A percentile compares a stretch with the other conserved stretches of the same genome.
Evolutionary conservation across 2,113 vertebrate genomes (phyloP).

Genomic region (Columbina picui): DNA sequence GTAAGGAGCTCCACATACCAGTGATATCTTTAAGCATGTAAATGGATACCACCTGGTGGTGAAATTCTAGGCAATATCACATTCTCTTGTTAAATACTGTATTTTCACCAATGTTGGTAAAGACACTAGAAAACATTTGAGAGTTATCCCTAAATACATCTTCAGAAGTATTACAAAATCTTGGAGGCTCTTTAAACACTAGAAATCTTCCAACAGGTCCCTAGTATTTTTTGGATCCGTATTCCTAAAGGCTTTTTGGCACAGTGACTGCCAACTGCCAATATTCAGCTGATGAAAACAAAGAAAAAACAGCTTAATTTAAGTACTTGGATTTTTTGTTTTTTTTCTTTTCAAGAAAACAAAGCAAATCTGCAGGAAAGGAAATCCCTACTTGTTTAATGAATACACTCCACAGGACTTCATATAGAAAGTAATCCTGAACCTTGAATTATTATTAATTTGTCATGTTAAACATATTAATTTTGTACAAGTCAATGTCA

Average conservation of each 20-base stretch:
- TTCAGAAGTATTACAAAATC: background rate
- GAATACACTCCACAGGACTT: background rate
- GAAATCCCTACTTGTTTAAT: background rate
- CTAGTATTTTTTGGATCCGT: background rate
- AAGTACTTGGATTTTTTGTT: background rate
- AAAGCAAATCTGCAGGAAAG: background rate
- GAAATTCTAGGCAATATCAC: background rate
- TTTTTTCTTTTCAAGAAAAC: background rate
- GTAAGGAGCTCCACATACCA: background rate
- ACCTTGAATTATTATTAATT: background rate
- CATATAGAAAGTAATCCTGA: background rate
- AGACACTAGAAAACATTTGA: background rate
- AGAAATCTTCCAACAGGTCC: background rate
- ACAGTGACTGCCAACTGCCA: background rate
- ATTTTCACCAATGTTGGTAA: background rate
- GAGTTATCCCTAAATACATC: background rate
- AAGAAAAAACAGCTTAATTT: background rate
- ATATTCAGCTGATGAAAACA: conserved; percentile 1
- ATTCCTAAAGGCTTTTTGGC: background rate
- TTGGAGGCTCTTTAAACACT: background rate
- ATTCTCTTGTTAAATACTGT: background rate
- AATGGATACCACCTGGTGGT: background rate
- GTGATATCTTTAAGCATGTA: background rate
- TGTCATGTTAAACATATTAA: background rate
- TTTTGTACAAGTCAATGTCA: background rate